phyloP scores from a whole-genome alignment of 1,140 invertebrate species.

The Achroia grisella region DNA sequence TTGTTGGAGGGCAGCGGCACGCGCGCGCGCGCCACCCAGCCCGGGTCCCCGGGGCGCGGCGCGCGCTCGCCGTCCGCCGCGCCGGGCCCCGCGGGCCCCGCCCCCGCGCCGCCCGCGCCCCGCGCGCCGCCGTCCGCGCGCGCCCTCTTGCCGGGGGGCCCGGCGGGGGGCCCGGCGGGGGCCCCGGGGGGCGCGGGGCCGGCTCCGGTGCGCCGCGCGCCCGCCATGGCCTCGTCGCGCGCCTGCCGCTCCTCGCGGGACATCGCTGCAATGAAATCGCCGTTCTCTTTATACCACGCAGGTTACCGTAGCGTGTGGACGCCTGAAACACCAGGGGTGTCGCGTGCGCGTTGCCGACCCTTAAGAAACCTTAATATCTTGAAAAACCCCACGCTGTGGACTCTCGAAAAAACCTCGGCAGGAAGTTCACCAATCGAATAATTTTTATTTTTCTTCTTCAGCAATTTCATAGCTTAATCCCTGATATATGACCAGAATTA shows the following conservation, averaged over 20 bases:
- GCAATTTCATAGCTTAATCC: no score
- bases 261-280: constrained; percentile 74
- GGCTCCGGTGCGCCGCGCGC: constrained; percentile 45
- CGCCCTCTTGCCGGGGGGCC: constrained; percentile 11
- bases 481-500: no score
- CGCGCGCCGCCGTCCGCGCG: no score
- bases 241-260: constrained; percentile 91
- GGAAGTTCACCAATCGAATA: no score
- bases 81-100: neutral
- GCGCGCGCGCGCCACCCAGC: constrained; percentile 94
- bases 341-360: no score
- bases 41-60: constrained; percentile 93
- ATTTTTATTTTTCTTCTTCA: no score
- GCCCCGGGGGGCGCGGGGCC: constrained; percentile 17
- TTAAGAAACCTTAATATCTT: no score
- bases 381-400: no score
- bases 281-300: no score
- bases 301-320: no score
- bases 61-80: constrained; percentile 45
- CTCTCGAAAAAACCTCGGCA: no score
- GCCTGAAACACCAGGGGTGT: no score
- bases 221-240: constrained; percentile 87
- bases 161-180: neutral
- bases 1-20: constrained; percentile 97
- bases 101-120: constrained; percentile 15